Evolutionary conservation across 2,113 vertebrate species (phyloP).

Genomic region (Lycaon pictus): DNA sequence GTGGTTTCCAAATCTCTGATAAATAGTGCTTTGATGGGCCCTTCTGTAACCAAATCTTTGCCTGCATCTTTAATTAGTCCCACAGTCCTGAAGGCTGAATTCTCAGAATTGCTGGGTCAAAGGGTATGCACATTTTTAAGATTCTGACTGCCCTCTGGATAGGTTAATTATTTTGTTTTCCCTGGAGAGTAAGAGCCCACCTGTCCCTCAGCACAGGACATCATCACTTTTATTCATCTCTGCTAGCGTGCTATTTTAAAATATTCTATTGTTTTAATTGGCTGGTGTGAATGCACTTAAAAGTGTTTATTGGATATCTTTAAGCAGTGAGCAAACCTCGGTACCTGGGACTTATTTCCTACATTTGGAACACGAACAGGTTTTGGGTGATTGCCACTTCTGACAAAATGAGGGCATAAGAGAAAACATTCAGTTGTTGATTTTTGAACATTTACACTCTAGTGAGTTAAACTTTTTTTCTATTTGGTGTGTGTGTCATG

Average conservation of each 20-base stretch:
- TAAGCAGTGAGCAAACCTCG: neutral
- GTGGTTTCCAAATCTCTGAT: neutral
- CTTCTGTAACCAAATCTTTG: neutral
- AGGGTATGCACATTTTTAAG: neutral
- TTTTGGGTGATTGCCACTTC: neutral
- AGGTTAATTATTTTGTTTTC: neutral
- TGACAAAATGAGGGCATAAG: neutral
- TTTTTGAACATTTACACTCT: neutral
- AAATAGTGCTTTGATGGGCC: neutral
- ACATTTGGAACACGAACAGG: neutral
- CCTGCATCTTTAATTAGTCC: neutral
- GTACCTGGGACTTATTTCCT: neutral
- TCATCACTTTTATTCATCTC: neutral
- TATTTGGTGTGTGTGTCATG: neutral
- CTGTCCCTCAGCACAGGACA: neutral
- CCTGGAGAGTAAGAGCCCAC: neutral
- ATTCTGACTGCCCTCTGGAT: neutral
- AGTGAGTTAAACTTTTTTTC: neutral
- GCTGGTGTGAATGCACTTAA: neutral
- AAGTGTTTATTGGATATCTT: neutral
- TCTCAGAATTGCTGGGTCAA: constrained; percentile 20
- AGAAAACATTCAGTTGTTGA: neutral
- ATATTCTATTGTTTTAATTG: neutral
- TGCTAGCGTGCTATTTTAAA: neutral
- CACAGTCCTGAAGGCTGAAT: neutral